Base-by-base conservation (phyloP, 1,140 invertebrate genomes). In the Maniola jurtina region DNA sequence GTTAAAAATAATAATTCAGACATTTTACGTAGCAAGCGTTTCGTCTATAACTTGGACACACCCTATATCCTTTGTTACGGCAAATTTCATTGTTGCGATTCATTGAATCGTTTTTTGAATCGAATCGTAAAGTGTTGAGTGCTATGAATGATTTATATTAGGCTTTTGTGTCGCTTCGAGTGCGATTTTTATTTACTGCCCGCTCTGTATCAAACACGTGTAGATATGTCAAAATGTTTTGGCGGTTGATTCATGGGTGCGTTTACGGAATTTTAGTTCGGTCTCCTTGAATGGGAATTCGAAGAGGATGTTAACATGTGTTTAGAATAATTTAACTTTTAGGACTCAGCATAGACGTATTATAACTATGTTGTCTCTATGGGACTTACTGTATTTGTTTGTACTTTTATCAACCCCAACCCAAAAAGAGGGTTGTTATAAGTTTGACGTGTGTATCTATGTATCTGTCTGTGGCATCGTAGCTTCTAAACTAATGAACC, bases 71-170 rank as follows among this genome's bases (percentile, higher is more conserved):
- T 80, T 89, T 86, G 83, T 87, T 84, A 83, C 78, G 73, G 81
- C 80, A 75, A 88, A 83, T 83, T 85, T 88, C 77, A 87, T 87
- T 89, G 86, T 88, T 84, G 76, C 79, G 71, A 89, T 86, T 85
- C 86, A 88, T 83, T 83, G 84, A 79, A 71, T 79, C 80, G 79
- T 83, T 88, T 88, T 84, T 86, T 81, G 77, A 88, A 81, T 83
- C 75, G 76, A 76, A 80, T 82, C 81, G 70, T 57, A 57, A 82
- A 87, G 84, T 86, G 83, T 83, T 79, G 83, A 84, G 66, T 79
- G 77, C 76, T 83, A 81, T 82, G 80, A 85, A 88, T 89, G 83
- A 86, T 86, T 85, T 85, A 86, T 88, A 78, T 75, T 79, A 62
- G 70, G 71, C 74, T 73, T 25, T 76, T 77, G 77, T 77, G 68